Evolutionary conservation across 2,888 invertebrate species (phyloP).

Genomic region (Drosophila quinaria): DNA sequence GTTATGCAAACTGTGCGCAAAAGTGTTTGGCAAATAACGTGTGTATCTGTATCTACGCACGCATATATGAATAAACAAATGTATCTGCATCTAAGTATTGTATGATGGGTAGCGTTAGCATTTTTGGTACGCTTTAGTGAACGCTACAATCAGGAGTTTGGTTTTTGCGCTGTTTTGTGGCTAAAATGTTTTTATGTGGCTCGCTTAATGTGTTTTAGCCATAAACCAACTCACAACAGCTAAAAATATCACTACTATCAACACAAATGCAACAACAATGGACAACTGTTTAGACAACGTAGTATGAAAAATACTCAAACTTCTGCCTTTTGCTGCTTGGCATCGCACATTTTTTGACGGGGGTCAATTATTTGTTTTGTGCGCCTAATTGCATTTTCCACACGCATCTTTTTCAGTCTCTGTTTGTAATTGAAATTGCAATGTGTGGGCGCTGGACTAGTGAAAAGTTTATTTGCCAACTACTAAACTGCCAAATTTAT

Average conservation of each 20-base stretch:
- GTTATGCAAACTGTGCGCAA: constrained; percentile 76
- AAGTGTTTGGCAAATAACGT: constrained; percentile 75
- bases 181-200: constrained; percentile 79
- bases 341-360: constrained; percentile 29
- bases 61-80: constrained; percentile 14
- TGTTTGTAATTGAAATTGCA: constrained; percentile 64
- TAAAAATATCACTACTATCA: constrained; percentile 47
- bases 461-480: constrained; percentile 60
- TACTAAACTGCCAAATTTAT: constrained; percentile 15
- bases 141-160: constrained; percentile 24
- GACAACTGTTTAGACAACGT: constrained; percentile 25
- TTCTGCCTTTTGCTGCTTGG: constrained; percentile 1
- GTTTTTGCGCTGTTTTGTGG: constrained; percentile 41
- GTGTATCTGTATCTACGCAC: constrained; percentile 22
- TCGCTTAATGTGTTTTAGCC: constrained; percentile 80
- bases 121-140: constrained; percentile 62
- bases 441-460: constrained; percentile 29
- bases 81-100: constrained; percentile 31
- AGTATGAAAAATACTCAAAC: constrained; percentile 31
- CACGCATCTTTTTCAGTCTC: constrained; percentile 5
- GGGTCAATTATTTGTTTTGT: constrained; percentile 63
- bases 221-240: constrained; percentile 71
- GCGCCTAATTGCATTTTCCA: constrained; percentile 75
- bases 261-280: constrained; percentile 27
- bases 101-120: constrained; percentile 38